Evolutionary conservation across 2,797 vertebrate species (phyloP).

Genomic region (Enteromius mattozi): DNA sequence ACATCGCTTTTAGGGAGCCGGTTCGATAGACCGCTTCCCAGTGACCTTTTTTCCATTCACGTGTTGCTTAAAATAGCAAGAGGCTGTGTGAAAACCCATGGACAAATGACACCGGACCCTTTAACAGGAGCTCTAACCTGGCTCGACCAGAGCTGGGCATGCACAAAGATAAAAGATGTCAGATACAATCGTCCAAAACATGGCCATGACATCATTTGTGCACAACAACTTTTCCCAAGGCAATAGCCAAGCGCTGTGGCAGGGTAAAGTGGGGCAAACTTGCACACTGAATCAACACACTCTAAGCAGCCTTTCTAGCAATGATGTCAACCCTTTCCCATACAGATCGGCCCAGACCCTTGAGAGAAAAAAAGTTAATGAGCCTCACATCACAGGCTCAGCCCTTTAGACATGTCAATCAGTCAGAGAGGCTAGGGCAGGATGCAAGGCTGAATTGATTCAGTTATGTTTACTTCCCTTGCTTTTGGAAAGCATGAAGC

Average conservation of each 20-base stretch:
- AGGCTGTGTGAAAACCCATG: slow-evolving; percentile 68
- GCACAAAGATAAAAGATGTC: slow-evolving; percentile 85
- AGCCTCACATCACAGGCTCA: slow-evolving; percentile 62
- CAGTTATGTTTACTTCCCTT: slow-evolving; percentile 51
- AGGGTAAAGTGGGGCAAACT: slow-evolving; percentile 63
- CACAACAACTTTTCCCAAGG: slow-evolving; percentile 66
- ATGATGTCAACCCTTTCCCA: slow-evolving; percentile 80
- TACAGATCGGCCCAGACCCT: slow-evolving; percentile 69
- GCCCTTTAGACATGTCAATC: slow-evolving; percentile 62
- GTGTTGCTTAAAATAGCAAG: slow-evolving; percentile 76
- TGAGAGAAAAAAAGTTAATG: slow-evolving; percentile 71
- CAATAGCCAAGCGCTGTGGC: slow-evolving; percentile 63
- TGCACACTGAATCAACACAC: slow-evolving; percentile 69
- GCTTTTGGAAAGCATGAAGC: slow-evolving; percentile 29
- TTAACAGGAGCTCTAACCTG: slow-evolving; percentile 65
- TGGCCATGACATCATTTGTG: slow-evolving; percentile 78
- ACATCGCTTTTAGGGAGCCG: slow-evolving; percentile 51
- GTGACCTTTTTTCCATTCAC: slow-evolving; percentile 66
- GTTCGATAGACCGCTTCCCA: slow-evolving; percentile 64
- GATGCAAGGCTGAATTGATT: slow-evolving; percentile 43
- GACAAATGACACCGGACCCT: slow-evolving; percentile 63
- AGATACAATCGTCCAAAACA: slow-evolving; percentile 74
- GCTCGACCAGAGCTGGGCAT: slow-evolving; percentile 66
- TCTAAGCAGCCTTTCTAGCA: slow-evolving; percentile 71
- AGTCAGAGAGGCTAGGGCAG: slow-evolving; percentile 48